Base-by-base conservation (phyloP, 92 coral and sea anemone species). In the Epizoanthus rinbou region DNA sequence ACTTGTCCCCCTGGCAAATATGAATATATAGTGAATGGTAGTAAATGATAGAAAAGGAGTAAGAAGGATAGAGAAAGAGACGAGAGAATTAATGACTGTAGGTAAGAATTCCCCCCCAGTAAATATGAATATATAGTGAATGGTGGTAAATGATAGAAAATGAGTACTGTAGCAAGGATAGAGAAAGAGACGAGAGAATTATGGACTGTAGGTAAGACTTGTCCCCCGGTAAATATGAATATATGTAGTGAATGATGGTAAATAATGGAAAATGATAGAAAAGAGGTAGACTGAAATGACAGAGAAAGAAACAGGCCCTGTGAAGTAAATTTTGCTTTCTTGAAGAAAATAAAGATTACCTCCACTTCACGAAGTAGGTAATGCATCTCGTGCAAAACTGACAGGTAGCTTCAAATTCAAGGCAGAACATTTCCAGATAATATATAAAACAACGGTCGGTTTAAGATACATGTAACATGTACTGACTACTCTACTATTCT, bases 11-110 rank as follows among this genome's bases (percentile, higher is more conserved):
- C 9, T 80, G 76, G 76, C 8, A 25, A 9, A n/a, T 18, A n/a
- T 39, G 37, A n/a, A n/a, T n/a, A n/a, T n/a, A 47, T 3, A 0
- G 0, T 0, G 17, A 23, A 63, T 5, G 39, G 25, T 13, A 4
- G 37, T 10, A 25, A 3, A 24, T 13, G 69, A 35, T 25, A 10
- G 7, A 6, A 0, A 64, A 64, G 2, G 54, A 50, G 14, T 6
- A 3, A 1, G 15, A 47, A 47, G 7, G 53, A 47, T 47, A 47
- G 53, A 8, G 14, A 47, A 47, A 8, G 53, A 47, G 11, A 47
- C 11, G 98, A 95, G 71, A 92, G 98, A 59, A 93, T 95, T n/a
- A n/a, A n/a, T n/a, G 92, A 95, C 98, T 24, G 98, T 95, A 17
- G 98, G 98, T 95, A 83, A 85, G 97, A 39, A 37, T 18, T n/a